A percentile compares a stretch with the other conserved stretches of the same genome.
These are phyloP conservation scores for Nettapus auritus DNA, from an alignment of 2,113 vertebrate species.

Conservation along the genomic window DNA sequence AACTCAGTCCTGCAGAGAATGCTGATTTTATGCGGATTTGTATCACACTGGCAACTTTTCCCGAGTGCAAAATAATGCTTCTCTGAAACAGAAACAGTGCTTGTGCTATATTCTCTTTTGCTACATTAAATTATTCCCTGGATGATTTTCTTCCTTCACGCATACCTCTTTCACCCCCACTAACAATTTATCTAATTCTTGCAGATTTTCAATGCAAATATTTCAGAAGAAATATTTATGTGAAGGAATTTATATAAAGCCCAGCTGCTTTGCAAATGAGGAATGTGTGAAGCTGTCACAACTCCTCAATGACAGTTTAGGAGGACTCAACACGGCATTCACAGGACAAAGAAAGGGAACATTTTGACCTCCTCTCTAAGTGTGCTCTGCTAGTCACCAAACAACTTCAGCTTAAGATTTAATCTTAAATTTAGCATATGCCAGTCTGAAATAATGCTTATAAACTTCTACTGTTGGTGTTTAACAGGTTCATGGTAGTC, in stretches of 20 bases:
- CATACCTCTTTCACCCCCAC: not conserved
- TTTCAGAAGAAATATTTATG: not conserved
- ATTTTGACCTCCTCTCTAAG: not conserved
- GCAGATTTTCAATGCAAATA: not conserved
- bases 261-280: not conserved
- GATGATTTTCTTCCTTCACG: not conserved
- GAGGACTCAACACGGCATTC: not conserved
- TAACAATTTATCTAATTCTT: not conserved
- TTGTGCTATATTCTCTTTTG: not conserved
- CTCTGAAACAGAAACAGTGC: not conserved
- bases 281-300: not conserved
- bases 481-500: not conserved
- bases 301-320: not conserved
- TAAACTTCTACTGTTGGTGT: not conserved
- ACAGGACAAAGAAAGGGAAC: not conserved
- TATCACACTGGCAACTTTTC: not conserved
- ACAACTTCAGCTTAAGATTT: not conserved
- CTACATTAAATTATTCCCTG: not conserved
- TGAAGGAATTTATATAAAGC: not conserved
- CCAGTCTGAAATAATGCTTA: rapidly evolving
- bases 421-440: not conserved
- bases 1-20: not conserved
- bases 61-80: not conserved
- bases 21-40: not conserved
- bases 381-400: not conserved